A percentile compares a stretch with the other conserved stretches of the same genome.
Conservation (phyloP, 2,888 invertebrate species). For the Drosophila meridionalis region DNA sequence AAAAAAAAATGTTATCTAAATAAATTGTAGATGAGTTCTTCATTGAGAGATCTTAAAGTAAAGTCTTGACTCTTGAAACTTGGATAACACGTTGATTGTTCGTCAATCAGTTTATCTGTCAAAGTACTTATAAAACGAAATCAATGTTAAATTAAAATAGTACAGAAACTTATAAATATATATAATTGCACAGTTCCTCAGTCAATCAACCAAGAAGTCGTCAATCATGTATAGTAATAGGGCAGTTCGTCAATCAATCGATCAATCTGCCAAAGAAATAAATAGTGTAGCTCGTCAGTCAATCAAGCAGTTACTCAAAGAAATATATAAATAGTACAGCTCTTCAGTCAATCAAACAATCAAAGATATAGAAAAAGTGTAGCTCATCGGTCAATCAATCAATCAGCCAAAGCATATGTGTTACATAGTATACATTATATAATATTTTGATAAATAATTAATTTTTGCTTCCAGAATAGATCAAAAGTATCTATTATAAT, state of each 20-base stretch:
- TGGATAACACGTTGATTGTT: not conserved
- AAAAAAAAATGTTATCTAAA: not conserved
- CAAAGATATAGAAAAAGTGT: not conserved
- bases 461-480: not conserved
- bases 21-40: not conserved
- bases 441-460: not conserved
- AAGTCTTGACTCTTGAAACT: not conserved
- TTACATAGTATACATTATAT: not conserved
- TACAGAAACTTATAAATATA: not conserved
- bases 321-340: not conserved
- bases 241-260: not conserved
- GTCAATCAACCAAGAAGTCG: not conserved
- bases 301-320: too few species aligned
- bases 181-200: not conserved
- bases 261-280: not conserved
- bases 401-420: not conserved
- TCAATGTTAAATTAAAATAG: not conserved
- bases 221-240: too few species aligned
- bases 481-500: too few species aligned
- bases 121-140: not conserved
- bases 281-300: not conserved
- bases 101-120: not conserved
- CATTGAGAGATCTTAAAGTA: not conserved
- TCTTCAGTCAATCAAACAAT: not conserved
- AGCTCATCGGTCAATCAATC: not conserved